A percentile compares a stretch with the other conserved stretches of the same genome.
Evolutionary conservation across 2,888 invertebrate genomes (phyloP).

Genomic region (Tetheella fluctuosa): DNA sequence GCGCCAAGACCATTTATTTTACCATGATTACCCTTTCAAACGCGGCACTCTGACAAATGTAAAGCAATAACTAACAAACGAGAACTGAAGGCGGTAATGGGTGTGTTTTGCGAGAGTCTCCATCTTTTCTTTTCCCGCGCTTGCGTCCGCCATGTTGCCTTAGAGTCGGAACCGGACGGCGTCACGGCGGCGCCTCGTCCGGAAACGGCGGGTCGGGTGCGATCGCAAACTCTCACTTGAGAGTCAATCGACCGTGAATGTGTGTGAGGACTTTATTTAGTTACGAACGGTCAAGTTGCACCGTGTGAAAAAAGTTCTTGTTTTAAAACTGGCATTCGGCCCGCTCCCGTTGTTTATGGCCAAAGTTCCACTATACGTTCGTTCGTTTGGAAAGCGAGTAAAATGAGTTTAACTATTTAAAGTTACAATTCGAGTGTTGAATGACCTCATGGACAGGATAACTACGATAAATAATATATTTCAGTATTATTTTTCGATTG

Average conservation of each 20-base stretch:
- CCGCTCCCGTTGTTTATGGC: conserved; percentile 22
- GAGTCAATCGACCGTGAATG: conserved; percentile 62
- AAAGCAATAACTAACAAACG: conserved; percentile 55
- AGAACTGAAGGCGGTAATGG: conserved; percentile 59
- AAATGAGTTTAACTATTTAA: neutral
- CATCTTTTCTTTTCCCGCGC: conserved; percentile 58
- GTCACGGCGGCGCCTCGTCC: conserved; percentile 69
- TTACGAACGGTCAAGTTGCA: conserved; percentile 43
- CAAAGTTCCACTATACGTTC: conserved; percentile 7
- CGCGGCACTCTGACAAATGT: conserved; percentile 46
- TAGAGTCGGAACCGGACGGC: conserved; percentile 65
- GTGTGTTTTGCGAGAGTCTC: conserved; percentile 53
- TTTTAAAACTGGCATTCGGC: conserved; percentile 37
- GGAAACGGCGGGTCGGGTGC: conserved; percentile 65
- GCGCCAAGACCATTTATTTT: conserved; percentile 26
- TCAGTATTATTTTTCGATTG: no score
- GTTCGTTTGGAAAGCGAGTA: neutral
- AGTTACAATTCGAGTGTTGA: neutral
- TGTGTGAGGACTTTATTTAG: conserved; percentile 52
- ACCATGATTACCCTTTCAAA: conserved; percentile 39
- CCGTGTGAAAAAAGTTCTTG: conserved; percentile 23
- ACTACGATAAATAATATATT: no score
- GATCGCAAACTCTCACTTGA: conserved; percentile 66
- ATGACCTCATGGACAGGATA: no score
- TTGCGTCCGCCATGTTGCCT: conserved; percentile 39